Evolutionary conservation across 1,140 invertebrate genomes (phyloP).

Genomic region (Telenomus remus): DNA sequence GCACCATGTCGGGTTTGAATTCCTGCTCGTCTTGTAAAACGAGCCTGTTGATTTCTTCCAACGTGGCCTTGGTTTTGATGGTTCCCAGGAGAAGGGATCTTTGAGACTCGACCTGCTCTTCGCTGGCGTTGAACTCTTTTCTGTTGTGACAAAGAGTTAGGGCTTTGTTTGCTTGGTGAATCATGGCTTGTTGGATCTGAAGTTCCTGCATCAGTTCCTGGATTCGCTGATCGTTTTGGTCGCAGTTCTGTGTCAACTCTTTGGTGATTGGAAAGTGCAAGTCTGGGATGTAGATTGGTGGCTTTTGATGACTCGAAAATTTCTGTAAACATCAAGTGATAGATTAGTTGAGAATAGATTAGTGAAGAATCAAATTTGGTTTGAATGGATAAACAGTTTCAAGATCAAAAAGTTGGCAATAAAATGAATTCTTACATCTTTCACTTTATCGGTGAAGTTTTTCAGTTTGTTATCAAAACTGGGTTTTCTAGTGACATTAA

Average conservation of each 20-base stretch:
- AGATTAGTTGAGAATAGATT: conserved; percentile 2
- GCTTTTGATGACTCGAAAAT: conserved; percentile 26
- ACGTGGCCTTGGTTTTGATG: conserved; percentile 58
- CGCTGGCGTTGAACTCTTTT: conserved; percentile 65
- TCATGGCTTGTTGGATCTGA: conserved; percentile 67
- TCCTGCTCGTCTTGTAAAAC: conserved; percentile 17
- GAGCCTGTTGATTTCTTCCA: conserved; percentile 60
- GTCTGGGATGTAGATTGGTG: conserved; percentile 22
- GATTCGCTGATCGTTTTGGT: conserved; percentile 18
- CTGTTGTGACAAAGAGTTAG: conserved; percentile 66
- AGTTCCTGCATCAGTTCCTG: conserved; percentile 64
- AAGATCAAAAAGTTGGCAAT: background rate
- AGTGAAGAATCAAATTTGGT: too few relatives aligned
- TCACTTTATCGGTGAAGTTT: conserved; percentile 23
- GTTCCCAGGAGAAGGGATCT: conserved; percentile 69
- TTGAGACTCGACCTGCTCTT: conserved; percentile 72
- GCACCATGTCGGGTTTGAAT: background rate
- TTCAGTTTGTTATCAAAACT: conserved; percentile 10
- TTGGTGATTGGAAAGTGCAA: conserved; percentile 17
- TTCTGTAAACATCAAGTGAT: conserved; percentile 41
- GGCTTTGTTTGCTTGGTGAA: conserved; percentile 72
- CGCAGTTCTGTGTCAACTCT: conserved; percentile 23
- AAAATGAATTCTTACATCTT: conserved; percentile 24
- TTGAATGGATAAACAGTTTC: too few relatives aligned
- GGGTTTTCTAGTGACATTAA: conserved; percentile 8